Evolutionary conservation across 2,113 vertebrate species (phyloP).

Genomic region (Gasterosteus nipponicus): DNA sequence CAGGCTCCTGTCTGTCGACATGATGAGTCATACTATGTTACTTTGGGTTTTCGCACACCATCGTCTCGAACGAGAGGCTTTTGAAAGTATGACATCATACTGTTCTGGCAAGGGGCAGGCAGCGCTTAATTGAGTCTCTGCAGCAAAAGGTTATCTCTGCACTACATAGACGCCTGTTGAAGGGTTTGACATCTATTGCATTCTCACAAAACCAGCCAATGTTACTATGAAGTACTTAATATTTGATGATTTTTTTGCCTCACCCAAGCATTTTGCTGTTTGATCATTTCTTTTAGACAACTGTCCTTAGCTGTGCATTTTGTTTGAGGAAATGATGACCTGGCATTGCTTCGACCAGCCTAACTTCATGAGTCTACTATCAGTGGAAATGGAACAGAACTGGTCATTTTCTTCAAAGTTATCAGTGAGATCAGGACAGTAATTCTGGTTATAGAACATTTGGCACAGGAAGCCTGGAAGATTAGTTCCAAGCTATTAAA

Average conservation of each 20-base stretch:
- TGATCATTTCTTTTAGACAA: slow-evolving; percentile 1
- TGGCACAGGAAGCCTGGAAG: neutral
- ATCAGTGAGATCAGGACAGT: neutral
- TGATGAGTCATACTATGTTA: slow-evolving; percentile 65
- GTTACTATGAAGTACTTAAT: neutral
- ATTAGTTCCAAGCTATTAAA: neutral
- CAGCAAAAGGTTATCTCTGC: slow-evolving; percentile 25
- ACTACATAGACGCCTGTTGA: neutral
- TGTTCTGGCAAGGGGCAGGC: slow-evolving; percentile 41
- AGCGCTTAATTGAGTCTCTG: slow-evolving; percentile 31
- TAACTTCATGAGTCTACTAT: neutral
- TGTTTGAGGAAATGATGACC: neutral
- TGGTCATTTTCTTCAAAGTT: neutral
- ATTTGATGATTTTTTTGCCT: slow-evolving; percentile 14
- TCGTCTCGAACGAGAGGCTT: slow-evolving; percentile 54
- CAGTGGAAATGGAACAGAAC: neutral
- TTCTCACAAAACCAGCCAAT: neutral
- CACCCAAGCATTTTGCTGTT: neutral
- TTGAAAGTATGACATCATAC: slow-evolving; percentile 52
- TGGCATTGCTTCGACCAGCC: neutral
- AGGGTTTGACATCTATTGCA: neutral
- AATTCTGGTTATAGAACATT: neutral
- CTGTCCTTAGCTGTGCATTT: slow-evolving; percentile 1
- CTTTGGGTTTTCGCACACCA: slow-evolving; percentile 64
- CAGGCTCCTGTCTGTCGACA: slow-evolving; percentile 39